Percentiles rank a stretch among this genome's conserved stretches.
Evolutionary conservation across 35 echinoderm and acorn worm genomes (phyloP).

Genomic region (Lytechinus pictus): DNA sequence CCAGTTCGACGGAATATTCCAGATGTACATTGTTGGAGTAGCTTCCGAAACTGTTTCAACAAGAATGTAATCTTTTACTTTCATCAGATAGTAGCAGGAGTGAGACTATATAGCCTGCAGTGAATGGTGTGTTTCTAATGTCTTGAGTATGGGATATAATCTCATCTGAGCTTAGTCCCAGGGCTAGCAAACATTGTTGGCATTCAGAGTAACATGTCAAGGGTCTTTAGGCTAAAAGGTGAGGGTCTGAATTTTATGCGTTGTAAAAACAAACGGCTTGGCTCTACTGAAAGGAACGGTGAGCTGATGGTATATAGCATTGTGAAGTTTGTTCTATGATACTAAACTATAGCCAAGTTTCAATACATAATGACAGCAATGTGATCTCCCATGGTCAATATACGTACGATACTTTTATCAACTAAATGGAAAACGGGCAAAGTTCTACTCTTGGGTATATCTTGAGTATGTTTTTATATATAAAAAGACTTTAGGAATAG

Average conservation of each 20-base stretch:
- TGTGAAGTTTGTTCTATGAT: no score
- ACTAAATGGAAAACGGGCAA: no score
- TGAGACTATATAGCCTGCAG: not conserved
- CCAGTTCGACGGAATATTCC: not conserved
- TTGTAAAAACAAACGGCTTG: not conserved
- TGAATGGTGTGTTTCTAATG: not conserved
- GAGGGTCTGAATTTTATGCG: not conserved
- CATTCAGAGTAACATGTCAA: not conserved
- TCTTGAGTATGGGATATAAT: not conserved
- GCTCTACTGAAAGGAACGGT: not conserved
- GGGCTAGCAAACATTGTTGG: constrained; percentile 16
- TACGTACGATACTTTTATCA: no score
- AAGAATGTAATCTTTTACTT: not conserved
- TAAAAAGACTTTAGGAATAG: no score
- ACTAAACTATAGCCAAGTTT: no score
- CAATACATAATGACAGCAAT: no score
- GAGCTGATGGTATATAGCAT: not conserved
- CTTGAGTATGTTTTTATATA: no score
- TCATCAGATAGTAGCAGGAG: not conserved
- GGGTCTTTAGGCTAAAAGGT: not conserved
- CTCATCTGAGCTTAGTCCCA: constrained; percentile 1
- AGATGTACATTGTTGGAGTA: not conserved
- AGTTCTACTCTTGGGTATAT: no score
- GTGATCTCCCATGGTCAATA: no score
- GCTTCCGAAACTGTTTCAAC: not conserved